These are phyloP conservation scores for Teleogryllus occipitalis DNA, from an alignment of 1,140 invertebrate genomes.

Conservation along the genomic window DNA sequence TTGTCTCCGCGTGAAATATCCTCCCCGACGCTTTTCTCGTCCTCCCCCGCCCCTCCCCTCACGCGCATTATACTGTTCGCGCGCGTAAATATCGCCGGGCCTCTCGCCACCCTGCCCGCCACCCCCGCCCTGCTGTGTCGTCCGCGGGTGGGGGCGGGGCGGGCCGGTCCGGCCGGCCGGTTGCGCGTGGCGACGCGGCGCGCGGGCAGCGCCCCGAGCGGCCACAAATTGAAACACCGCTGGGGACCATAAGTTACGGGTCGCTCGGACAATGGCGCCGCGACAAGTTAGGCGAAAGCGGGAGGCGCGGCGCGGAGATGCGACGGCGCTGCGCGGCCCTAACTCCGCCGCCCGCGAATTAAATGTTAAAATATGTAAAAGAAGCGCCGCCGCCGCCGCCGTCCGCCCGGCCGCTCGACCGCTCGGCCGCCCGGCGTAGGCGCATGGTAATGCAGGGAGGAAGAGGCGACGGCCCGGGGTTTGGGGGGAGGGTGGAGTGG, in stretches of 20 bases:
- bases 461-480: not conserved
- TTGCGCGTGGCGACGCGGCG: not conserved
- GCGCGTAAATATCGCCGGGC: not conserved
- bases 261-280: not conserved
- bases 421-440: not conserved
- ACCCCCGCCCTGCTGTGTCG: no score
- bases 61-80: not conserved
- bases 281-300: not conserved
- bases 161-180: no score
- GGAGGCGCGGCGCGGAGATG: no score
- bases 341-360: not conserved
- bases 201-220: not conserved
- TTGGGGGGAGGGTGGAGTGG: no score
- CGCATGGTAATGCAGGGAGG: not conserved
- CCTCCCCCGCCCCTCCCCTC: not conserved
- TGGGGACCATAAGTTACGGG: not conserved
- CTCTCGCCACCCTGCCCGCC: no score
- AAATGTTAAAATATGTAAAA: slow-evolving; percentile 6
- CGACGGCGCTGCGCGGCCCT: not conserved
- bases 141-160: no score
- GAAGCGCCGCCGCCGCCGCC: not conserved
- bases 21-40: not conserved
- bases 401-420: no score
- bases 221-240: not conserved
- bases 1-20: not conserved